Percentiles rank a stretch among this genome's conserved stretches.
phyloP scores from a whole-genome alignment of 1,140 invertebrate species.

The Trichonephila clavata region DNA sequence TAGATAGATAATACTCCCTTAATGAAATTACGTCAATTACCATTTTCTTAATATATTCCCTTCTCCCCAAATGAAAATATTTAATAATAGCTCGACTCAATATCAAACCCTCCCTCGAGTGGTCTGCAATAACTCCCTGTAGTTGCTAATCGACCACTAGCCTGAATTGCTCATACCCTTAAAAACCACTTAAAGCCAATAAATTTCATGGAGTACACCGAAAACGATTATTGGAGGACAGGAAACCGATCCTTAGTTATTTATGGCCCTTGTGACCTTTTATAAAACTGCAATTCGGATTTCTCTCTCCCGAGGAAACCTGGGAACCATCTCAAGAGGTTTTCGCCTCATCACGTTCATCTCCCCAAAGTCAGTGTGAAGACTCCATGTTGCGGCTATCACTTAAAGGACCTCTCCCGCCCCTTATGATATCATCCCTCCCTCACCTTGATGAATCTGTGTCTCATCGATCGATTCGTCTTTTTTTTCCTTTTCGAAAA shows the following conservation, averaged over 20 bases:
- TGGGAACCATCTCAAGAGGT: background rate
- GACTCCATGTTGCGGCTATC: constrained; percentile 46
- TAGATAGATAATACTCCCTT: too few relatives aligned
- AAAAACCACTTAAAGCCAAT: background rate
- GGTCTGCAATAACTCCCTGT: too few relatives aligned
- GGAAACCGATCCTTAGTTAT: constrained; percentile 5
- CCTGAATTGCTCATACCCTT: background rate
- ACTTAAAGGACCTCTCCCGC: constrained; percentile 39
- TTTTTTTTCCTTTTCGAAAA: background rate
- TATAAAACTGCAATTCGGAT: background rate
- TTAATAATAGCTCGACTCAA: too few relatives aligned
- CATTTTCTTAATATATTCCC: too few relatives aligned
- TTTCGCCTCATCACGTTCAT: constrained; percentile 40
- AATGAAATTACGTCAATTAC: too few relatives aligned
- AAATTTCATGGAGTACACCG: background rate
- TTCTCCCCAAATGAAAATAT: too few relatives aligned
- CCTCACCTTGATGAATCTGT: constrained; percentile 20
- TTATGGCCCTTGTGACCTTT: constrained; percentile 12
- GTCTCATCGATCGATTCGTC: constrained; percentile 37
- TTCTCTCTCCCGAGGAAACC: background rate
- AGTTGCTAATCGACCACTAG: background rate
- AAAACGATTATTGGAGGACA: constrained; percentile 7
- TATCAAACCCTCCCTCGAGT: too few relatives aligned
- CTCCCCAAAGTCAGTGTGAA: constrained; percentile 41
- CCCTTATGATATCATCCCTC: background rate